Evolutionary conservation across 2,888 invertebrate species (phyloP).

Genomic region (Plemyria rubiginata): DNA sequence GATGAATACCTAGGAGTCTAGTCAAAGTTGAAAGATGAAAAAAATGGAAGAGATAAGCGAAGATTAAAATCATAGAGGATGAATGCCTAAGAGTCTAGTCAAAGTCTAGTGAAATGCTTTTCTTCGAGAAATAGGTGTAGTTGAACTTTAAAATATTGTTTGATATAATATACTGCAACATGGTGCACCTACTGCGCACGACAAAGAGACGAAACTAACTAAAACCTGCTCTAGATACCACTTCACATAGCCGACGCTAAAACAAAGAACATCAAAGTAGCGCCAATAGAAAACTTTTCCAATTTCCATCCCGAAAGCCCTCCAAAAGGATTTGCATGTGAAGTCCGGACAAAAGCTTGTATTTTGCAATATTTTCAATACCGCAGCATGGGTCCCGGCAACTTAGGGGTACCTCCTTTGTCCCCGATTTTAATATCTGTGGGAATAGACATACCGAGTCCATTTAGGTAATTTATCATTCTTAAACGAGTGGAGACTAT

Average conservation of each 20-base stretch:
- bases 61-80: not conserved
- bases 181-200: not conserved
- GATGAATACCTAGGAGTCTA: too few species aligned
- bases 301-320: constrained; percentile 76
- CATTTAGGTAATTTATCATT: constrained; percentile 84
- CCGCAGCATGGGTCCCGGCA: constrained; percentile 76
- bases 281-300: constrained; percentile 72
- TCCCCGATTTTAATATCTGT: constrained; percentile 82
- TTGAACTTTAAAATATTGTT: too few species aligned
- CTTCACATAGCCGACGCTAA: constrained; percentile 49
- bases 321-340: constrained; percentile 80
- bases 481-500: constrained; percentile 80
- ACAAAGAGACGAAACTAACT: not conserved
- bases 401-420: constrained; percentile 74
- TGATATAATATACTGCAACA: too few species aligned
- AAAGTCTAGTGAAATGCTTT: too few species aligned
- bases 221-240: constrained; percentile 12
- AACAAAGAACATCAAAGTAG: constrained; percentile 73
- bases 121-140: too few species aligned
- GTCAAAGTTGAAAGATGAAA: too few species aligned
- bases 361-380: constrained; percentile 80
- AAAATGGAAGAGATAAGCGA: not conserved
- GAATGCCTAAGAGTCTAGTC: too few species aligned
- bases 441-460: constrained; percentile 84
- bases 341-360: constrained; percentile 66